These are phyloP conservation scores for Congeria kusceri DNA, from an alignment of 2,888 invertebrate genomes.

Conservation along the genomic window DNA sequence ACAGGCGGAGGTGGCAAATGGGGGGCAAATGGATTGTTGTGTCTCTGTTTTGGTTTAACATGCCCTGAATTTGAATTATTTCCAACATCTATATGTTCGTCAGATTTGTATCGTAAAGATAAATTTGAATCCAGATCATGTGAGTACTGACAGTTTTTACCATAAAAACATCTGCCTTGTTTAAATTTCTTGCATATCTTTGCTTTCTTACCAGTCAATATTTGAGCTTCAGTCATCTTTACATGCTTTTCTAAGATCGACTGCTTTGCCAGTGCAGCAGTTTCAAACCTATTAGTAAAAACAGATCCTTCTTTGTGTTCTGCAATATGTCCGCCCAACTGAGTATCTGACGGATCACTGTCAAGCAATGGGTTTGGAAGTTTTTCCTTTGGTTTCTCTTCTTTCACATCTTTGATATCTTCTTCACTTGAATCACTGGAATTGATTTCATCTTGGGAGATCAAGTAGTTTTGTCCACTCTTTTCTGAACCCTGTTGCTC, in stretches of 20 bases:
- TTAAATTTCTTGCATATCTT: constrained; percentile 96
- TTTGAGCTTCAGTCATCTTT: constrained; percentile 90
- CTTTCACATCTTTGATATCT: constrained; percentile 19
- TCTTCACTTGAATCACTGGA: constrained; percentile 53
- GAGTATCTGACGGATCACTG: constrained; percentile 57
- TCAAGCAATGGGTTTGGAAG: constrained; percentile 69
- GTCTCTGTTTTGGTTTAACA: background rate
- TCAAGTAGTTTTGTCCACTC: constrained; percentile 48
- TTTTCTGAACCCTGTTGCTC: constrained; percentile 5
- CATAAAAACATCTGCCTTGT: constrained; percentile 95
- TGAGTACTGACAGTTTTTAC: constrained; percentile 95
- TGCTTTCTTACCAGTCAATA: constrained; percentile 90
- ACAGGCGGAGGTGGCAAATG: constrained; percentile 42
- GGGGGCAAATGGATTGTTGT: constrained; percentile 17
- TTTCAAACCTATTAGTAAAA: constrained; percentile 94
- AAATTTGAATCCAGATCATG: constrained; percentile 90
- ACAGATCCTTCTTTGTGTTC: constrained; percentile 87
- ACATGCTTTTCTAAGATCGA: constrained; percentile 96
- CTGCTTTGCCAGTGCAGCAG: constrained; percentile 94
- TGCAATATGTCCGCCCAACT: constrained; percentile 24
- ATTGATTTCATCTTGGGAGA: constrained; percentile 30
- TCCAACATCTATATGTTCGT: constrained; percentile 16
- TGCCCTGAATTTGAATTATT: constrained; percentile 10
- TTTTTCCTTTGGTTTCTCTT: constrained; percentile 40
- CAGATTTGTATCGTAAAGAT: constrained; percentile 33